A percentile compares a stretch with the other conserved stretches of the same genome.
phyloP scores from a whole-genome alignment of 2,888 invertebrate species.

The Arge pagana region DNA sequence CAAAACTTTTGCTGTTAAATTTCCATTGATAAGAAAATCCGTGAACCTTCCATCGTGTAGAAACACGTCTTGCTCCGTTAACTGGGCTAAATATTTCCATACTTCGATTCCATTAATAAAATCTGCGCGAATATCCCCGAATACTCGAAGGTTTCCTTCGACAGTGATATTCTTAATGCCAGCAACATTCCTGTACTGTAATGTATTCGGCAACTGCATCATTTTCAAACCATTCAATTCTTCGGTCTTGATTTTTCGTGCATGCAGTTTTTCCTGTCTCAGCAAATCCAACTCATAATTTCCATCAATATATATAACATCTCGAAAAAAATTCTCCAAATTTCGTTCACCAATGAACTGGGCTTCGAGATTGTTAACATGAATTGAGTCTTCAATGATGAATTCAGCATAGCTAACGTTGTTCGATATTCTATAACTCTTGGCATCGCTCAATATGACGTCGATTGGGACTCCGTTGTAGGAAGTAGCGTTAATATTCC shows the following conservation, averaged over 20 bases:
- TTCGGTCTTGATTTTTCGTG: conserved; percentile 23
- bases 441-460: conserved; percentile 16
- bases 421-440: conserved; percentile 17
- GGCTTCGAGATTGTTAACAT: conserved; percentile 30
- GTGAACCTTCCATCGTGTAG: conserved; percentile 28
- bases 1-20: conserved; percentile 35
- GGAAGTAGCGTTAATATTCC: conserved; percentile 31
- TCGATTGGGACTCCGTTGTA: conserved; percentile 42
- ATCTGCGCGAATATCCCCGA: conserved; percentile 18
- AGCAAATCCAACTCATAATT: conserved; percentile 24
- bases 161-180: conserved; percentile 32
- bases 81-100: too few relatives aligned
- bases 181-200: conserved; percentile 4
- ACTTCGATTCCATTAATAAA: too few relatives aligned
- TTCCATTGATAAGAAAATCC: conserved; percentile 33
- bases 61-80: conserved; percentile 22
- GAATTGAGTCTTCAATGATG: conserved; percentile 26
- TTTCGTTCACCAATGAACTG: not conserved
- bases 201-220: conserved; percentile 21
- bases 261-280: conserved; percentile 3
- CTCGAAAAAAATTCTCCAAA: conserved; percentile 18
- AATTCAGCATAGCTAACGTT: conserved; percentile 29
- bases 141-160: conserved; percentile 39
- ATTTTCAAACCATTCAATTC: conserved; percentile 30
- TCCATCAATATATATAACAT: conserved; percentile 23